phyloP scores from a whole-genome alignment of 2,888 invertebrate species.

The Drosophila yooni region DNA sequence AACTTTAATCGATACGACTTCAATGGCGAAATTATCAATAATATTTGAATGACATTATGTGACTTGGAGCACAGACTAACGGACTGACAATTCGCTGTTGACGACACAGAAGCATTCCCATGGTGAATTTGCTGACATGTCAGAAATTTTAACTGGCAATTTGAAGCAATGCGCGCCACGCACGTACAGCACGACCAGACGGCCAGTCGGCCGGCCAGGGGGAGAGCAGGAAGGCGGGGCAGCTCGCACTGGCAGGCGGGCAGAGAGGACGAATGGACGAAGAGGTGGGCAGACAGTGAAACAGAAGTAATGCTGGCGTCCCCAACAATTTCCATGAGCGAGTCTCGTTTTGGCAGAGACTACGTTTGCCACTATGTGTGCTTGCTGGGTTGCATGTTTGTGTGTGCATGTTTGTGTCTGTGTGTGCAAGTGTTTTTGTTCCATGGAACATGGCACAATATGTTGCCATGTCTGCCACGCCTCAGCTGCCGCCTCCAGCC shows the following conservation, averaged over 20 bases:
- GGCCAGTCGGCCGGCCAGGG: constrained; percentile 27
- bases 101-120: constrained; percentile 33
- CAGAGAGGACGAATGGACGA: constrained; percentile 37
- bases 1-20: background rate
- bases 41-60: background rate
- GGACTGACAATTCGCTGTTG: constrained; percentile 10
- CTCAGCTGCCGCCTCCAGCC: constrained; percentile 23
- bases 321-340: constrained; percentile 58
- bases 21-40: background rate
- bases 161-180: constrained; percentile 71
- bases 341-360: constrained; percentile 14
- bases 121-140: constrained; percentile 76
- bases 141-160: constrained; percentile 80
- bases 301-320: constrained; percentile 45
- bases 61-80: background rate
- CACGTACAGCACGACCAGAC: constrained; percentile 55
- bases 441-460: constrained; percentile 74
- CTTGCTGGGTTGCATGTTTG: constrained; percentile 5
- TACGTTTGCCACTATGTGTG: constrained; percentile 6
- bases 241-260: background rate
- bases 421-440: constrained; percentile 48
- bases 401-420: constrained; percentile 17
- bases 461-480: constrained; percentile 72
- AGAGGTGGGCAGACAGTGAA: constrained; percentile 22
- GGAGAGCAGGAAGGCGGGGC: background rate